These are phyloP conservation scores for Masnerella sp. DNA, from an alignment of 2,888 invertebrate genomes.

Conservation along the genomic window DNA sequence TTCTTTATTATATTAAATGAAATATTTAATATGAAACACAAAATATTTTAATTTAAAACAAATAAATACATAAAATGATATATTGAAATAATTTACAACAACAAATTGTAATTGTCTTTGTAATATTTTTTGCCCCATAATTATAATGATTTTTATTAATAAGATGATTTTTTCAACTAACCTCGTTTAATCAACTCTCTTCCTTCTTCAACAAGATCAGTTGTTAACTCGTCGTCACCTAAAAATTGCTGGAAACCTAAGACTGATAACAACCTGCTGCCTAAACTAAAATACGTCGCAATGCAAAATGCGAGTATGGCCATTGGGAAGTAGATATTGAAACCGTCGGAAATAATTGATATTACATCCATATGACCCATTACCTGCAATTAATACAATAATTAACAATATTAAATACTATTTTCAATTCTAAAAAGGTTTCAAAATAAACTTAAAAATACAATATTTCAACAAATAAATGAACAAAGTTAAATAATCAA, in stretches of 20 bases:
- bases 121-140: too few species aligned
- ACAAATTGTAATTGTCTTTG: too few species aligned
- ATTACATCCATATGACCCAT: slow-evolving; percentile 99
- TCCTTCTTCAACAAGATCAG: slow-evolving; percentile 96
- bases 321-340: slow-evolving; percentile 99
- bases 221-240: slow-evolving; percentile 94
- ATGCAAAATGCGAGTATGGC: slow-evolving; percentile 94
- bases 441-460: too few species aligned
- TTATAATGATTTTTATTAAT: too few species aligned
- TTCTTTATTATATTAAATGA: too few species aligned
- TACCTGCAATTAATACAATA: slow-evolving; percentile 79
- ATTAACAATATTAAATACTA: not conserved
- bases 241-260: slow-evolving; percentile 98
- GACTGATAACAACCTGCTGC: slow-evolving; percentile 91
- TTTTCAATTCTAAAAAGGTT: too few species aligned
- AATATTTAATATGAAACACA: too few species aligned
- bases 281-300: slow-evolving; percentile 96
- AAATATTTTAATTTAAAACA: too few species aligned
- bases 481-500: not conserved
- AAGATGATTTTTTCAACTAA: too few species aligned
- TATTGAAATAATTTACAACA: too few species aligned
- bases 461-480: slow-evolving; percentile 3
- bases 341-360: slow-evolving; percentile 96
- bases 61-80: too few species aligned
- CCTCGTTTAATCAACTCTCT: slow-evolving; percentile 93